Percentiles rank a stretch among this genome's conserved stretches.
Conservation (phyloP, 2,797 vertebrate species). For the Ceyx erithaca region DNA sequence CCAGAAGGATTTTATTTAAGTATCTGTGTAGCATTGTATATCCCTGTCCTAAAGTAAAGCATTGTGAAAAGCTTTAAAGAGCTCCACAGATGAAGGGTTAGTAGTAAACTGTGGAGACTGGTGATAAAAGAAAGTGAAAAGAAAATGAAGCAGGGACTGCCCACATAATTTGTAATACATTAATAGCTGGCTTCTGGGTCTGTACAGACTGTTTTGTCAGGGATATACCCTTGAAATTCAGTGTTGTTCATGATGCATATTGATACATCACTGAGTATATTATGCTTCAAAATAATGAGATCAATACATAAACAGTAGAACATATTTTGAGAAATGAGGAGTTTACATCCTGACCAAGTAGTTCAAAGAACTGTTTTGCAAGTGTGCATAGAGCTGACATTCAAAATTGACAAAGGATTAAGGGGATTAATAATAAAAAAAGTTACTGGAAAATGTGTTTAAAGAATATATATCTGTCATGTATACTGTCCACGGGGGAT, state of each 20-base stretch:
- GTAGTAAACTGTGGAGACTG: neutral
- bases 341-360: neutral
- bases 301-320: neutral
- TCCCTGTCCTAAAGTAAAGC: neutral
- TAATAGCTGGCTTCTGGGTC: neutral
- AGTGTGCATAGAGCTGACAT: neutral
- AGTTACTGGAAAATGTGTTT: neutral
- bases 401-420: neutral
- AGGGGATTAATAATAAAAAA: neutral
- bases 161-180: neutral
- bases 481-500: neutral
- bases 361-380: neutral
- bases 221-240: neutral
- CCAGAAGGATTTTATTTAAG: neutral
- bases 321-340: neutral
- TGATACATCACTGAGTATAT: neutral
- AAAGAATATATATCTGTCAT: neutral
- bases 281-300: neutral
- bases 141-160: neutral
- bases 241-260: neutral
- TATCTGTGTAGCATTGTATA: neutral
- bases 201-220: neutral
- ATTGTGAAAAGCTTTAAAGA: neutral
- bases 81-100: neutral
- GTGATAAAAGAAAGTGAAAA: neutral